These are phyloP conservation scores for Rhinopithecus roxellana DNA, from an alignment of 2,113 vertebrate genomes.

Conservation along the genomic window DNA sequence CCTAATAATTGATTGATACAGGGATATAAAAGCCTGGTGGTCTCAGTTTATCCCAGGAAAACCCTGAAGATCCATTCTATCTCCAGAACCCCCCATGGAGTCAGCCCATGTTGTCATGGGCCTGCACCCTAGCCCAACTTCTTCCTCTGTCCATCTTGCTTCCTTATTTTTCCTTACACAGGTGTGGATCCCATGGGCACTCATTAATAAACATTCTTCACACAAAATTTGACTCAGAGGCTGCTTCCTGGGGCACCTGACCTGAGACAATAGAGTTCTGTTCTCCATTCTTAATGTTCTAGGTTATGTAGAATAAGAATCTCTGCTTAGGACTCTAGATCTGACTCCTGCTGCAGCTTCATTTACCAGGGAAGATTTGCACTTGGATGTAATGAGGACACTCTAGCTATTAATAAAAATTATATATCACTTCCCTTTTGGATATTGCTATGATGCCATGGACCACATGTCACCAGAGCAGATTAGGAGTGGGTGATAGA, in stretches of 20 bases:
- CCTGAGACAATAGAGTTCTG: not conserved
- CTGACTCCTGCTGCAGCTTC: not conserved
- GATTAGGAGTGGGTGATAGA: conserved; percentile 35
- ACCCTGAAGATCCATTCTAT: not conserved
- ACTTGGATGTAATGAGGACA: conserved; percentile 43
- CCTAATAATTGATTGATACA: not conserved
- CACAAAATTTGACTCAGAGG: not conserved
- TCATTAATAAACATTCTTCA: not conserved
- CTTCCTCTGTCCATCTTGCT: not conserved
- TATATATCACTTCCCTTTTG: conserved; percentile 20
- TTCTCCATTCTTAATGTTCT: not conserved
- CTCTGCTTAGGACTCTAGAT: not conserved
- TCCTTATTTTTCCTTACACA: not conserved
- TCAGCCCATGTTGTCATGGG: not conserved
- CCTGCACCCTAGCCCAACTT: not conserved
- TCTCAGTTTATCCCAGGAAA: not conserved
- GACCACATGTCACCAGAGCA: conserved; percentile 36
- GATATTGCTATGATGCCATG: conserved; percentile 46
- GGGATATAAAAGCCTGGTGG: not conserved
- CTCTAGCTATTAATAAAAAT: conserved; percentile 58
- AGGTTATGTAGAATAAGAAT: not conserved
- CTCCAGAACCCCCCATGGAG: not conserved
- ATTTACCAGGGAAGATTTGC: conserved; percentile 14
- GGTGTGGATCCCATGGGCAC: not conserved
- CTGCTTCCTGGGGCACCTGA: not conserved